These are phyloP conservation scores for Cosmia trapezina DNA, from an alignment of 2,888 invertebrate species.

Conservation along the genomic window DNA sequence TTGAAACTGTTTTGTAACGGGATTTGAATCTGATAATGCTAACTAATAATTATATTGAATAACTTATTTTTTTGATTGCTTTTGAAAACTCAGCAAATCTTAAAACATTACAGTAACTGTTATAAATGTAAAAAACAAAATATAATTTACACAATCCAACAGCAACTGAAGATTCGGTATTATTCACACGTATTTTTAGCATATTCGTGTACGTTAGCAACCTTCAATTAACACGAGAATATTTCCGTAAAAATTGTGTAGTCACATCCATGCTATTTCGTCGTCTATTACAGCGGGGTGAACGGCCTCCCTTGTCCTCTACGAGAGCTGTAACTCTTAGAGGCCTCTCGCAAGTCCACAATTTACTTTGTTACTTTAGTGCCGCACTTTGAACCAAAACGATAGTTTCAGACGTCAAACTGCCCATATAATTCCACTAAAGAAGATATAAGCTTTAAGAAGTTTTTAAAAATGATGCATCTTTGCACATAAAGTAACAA, in stretches of 20 bases:
- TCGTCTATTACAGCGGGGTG: slow-evolving; percentile 76
- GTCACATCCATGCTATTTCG: slow-evolving; percentile 71
- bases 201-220: slow-evolving; percentile 25
- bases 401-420: slow-evolving; percentile 63
- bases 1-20: neutral
- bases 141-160: neutral
- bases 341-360: slow-evolving; percentile 77
- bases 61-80: too few species aligned
- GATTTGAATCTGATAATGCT: neutral
- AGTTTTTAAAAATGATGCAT: slow-evolving; percentile 13
- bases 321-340: slow-evolving; percentile 78
- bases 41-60: neutral
- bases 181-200: slow-evolving; percentile 30
- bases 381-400: slow-evolving; percentile 64
- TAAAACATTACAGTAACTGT: neutral
- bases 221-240: slow-evolving; percentile 41
- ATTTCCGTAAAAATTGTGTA: slow-evolving; percentile 44
- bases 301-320: slow-evolving; percentile 86
- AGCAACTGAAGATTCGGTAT: neutral
- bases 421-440: slow-evolving; percentile 45
- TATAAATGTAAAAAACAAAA: neutral
- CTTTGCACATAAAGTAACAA: slow-evolving; percentile 14
- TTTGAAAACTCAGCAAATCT: neutral
- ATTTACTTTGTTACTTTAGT: slow-evolving; percentile 75
- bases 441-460: slow-evolving; percentile 10